These are phyloP conservation scores for Chesias legatella DNA, from an alignment of 2,888 invertebrate species.

Conservation along the genomic window DNA sequence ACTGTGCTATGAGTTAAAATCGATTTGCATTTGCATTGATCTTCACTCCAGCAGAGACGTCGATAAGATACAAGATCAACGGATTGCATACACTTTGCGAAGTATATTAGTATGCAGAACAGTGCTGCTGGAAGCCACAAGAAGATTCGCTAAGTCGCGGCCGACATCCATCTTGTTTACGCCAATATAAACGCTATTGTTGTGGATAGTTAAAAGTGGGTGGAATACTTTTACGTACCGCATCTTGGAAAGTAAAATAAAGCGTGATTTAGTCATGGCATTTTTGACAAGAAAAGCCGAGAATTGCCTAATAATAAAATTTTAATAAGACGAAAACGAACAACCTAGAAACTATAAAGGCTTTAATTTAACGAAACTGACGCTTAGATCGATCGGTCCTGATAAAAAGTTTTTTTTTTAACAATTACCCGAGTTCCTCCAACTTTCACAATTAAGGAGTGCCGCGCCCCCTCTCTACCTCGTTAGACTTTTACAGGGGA, in stretches of 20 bases:
- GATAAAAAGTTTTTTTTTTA: constrained; percentile 29
- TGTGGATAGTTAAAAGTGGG: constrained; percentile 12
- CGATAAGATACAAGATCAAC: neutral
- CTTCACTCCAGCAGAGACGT: neutral
- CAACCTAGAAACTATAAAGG: no score
- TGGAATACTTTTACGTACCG: constrained; percentile 15
- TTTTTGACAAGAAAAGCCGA: no score
- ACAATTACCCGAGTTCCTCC: constrained; percentile 25
- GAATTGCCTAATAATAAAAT: no score
- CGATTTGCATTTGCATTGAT: no score
- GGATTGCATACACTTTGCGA: constrained; percentile 1
- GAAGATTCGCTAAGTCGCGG: constrained; percentile 13
- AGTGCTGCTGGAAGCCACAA: constrained; percentile 6
- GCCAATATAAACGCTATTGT: constrained; percentile 27
- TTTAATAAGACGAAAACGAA: constrained; percentile 4
- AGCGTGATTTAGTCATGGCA: no score
- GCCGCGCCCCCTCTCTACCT: constrained; percentile 19
- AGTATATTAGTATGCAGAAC: constrained; percentile 25
- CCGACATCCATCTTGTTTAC: constrained; percentile 34
- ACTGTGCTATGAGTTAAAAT: no score
- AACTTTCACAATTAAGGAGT: constrained; percentile 33
- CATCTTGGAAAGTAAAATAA: neutral
- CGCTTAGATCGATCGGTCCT: constrained; percentile 22
- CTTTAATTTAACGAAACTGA: constrained; percentile 20
- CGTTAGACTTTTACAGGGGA: constrained; percentile 29